A percentile compares a stretch with the other conserved stretches of the same genome.
Conservation (phyloP, 2,113 vertebrate genomes). For the Conger conger region DNA sequence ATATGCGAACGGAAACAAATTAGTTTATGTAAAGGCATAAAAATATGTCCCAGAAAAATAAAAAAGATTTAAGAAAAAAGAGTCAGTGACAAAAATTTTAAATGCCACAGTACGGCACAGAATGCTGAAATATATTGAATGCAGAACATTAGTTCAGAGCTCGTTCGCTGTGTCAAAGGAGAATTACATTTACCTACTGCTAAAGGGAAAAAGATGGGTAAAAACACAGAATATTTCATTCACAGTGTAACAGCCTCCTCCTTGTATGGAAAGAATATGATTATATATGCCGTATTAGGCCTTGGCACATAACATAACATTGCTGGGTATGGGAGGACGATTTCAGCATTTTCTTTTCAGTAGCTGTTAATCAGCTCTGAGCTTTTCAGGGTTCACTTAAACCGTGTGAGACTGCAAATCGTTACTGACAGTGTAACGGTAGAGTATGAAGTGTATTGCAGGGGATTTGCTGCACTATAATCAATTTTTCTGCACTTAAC, state of each 20-base stretch:
- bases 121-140: neutral
- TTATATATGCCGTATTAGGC: neutral
- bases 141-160: neutral
- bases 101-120: too few relatives aligned
- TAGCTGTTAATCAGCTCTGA: neutral
- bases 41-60: neutral
- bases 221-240: neutral
- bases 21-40: neutral
- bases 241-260: neutral
- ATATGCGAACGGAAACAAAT: neutral
- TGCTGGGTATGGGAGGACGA: neutral
- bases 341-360: neutral
- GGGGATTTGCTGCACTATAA: neutral
- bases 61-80: neutral
- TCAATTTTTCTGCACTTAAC: neutral
- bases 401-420: neutral
- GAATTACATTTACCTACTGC: neutral
- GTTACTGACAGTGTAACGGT: neutral
- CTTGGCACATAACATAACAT: neutral
- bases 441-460: neutral
- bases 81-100: neutral
- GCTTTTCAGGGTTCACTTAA: neutral
- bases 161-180: neutral
- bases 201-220: neutral
- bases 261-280: conserved; percentile 4